Conservation (phyloP, 2,888 invertebrate species). For the Drosophila fulvimacula region DNA sequence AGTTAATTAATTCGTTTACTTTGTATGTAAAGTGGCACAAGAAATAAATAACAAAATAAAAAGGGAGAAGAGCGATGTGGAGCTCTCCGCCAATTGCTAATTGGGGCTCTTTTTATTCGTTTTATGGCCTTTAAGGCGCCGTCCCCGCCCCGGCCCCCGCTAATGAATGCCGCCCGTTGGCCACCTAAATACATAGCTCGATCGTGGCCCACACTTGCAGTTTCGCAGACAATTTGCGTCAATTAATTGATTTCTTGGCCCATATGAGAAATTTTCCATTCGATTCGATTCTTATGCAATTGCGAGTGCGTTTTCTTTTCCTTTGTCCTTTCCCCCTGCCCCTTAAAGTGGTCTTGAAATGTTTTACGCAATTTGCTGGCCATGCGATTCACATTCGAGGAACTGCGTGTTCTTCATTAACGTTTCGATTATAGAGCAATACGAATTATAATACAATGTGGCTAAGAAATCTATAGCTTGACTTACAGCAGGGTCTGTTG, state of each 20-base stretch:
- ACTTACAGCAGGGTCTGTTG: background rate
- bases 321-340: no score
- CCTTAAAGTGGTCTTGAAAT: constrained; percentile 25
- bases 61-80: background rate
- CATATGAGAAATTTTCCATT: constrained; percentile 43
- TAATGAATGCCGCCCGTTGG: constrained; percentile 25
- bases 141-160: constrained; percentile 33
- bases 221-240: constrained; percentile 75
- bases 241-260: constrained; percentile 69
- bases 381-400: constrained; percentile 1
- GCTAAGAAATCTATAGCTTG: background rate
- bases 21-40: constrained; percentile 36
- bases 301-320: constrained; percentile 14
- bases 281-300: constrained; percentile 42
- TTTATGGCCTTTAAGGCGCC: constrained; percentile 43
- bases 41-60: background rate
- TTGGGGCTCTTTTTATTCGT: constrained; percentile 30
- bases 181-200: constrained; percentile 4
- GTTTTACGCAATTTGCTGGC: constrained; percentile 13
- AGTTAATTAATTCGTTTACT: constrained; percentile 67
- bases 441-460: constrained; percentile 2
- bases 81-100: constrained; percentile 3
- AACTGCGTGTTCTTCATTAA: constrained; percentile 19
- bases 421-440: constrained; percentile 12
- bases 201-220: constrained; percentile 44